These are phyloP conservation scores for Eublepharis macularius DNA, from an alignment of 2,113 vertebrate genomes.

Conservation along the genomic window DNA sequence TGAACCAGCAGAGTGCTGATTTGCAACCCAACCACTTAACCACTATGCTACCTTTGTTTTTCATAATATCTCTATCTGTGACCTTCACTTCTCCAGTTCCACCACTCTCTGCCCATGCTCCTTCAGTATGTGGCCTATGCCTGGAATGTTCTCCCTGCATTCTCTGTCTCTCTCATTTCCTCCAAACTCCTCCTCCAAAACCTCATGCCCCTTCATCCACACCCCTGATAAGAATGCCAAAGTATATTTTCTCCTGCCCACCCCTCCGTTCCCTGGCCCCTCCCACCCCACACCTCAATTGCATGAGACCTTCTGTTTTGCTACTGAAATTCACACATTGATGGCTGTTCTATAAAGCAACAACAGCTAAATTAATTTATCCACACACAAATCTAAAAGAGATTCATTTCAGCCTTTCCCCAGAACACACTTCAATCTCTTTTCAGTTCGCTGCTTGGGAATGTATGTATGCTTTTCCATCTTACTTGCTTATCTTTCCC, in stretches of 20 bases:
- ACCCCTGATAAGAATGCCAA: not conserved
- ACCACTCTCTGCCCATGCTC: not conserved
- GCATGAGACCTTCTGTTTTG: not conserved
- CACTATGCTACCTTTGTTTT: not conserved
- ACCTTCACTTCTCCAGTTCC: not conserved
- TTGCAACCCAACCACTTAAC: too few species aligned
- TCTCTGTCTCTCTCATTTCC: not conserved
- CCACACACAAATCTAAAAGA: not conserved
- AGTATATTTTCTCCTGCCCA: not conserved
- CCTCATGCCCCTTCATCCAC: too few species aligned
- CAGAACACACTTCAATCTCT: not conserved
- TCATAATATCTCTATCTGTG: not conserved
- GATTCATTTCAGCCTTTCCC: not conserved
- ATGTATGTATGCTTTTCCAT: not conserved
- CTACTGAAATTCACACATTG: not conserved
- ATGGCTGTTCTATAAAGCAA: too few species aligned
- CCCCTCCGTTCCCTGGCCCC: not conserved
- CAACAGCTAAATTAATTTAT: not conserved
- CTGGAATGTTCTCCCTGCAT: not conserved
- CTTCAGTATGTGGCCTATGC: not conserved
- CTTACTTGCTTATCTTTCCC: not conserved
- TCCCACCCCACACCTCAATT: not conserved
- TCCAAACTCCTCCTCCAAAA: not conserved
- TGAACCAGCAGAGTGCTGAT: too few species aligned
- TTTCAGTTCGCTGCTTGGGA: not conserved